Evolutionary conservation across 2,113 vertebrate species (phyloP), one percentile per base, ranked within the genome.

Genomic region (Rhinichthys klamathensis): DNA sequence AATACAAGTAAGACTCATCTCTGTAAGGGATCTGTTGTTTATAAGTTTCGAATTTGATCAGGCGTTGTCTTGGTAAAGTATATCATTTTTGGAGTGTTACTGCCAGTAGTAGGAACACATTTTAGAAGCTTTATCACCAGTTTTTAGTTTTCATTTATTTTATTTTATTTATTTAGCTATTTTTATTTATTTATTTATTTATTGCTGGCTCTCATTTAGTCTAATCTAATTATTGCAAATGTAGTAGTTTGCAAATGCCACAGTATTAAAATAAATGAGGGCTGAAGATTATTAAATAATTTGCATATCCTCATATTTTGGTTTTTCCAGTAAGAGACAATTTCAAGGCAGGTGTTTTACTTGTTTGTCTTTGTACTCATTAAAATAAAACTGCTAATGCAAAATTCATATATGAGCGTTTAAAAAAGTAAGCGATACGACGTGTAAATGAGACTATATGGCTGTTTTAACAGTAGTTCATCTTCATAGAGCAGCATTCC

Each of bases 401-500:
- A 60, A 12, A 21, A 35, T 58, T 58, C 9, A 25, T 21, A 32
- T 60, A 60, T 41, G 35, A 18, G 2, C 35, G 4, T 70, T 70
- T 49, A 30, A 18, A 54, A 54, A 18, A 6, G 5, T 56, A 56
- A 21, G 51, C 18, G 16, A 56, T 21, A 56, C 54, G 44, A 78
- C 9, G 25, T 80, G 56, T 80, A 44, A 16, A 41, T 82, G 12
- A 25, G 15, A 70, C n/a, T 72, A 51, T 27, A 6, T 30, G 65
- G 18, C 21, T 72, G 81, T 38, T 30, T 69, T 27, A 46, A 78
- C 69, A 51, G 41, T 61, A 78, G 67, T 85, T 76, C 69, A 75
- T 86, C 83, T 84, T 86, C 69, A 81, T 89, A 72, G 90, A 90
- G 87, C 89, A 86, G 89, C 84, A 93, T 94, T 94, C 88, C 90